Evolutionary conservation across 2,797 vertebrate species (phyloP), one percentile per base, ranked within the genome.

Genomic region (Centropyge bicolor): DNA sequence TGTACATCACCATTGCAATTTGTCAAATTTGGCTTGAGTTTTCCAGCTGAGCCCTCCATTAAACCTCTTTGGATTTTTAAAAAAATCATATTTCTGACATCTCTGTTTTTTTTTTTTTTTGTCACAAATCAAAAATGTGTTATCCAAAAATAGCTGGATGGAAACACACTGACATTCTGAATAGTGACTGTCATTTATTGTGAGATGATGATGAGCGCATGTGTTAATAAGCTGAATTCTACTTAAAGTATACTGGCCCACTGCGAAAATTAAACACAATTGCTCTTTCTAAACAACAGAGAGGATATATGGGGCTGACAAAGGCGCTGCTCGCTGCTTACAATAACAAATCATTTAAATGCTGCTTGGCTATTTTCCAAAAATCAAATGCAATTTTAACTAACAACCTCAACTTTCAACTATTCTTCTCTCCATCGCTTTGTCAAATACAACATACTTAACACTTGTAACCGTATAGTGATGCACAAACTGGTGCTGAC

Each of bases 1-100:
- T 55, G 31, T 36, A 13, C n/a, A 1, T 13, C 5, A 3, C n/a
- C n/a, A 41, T 43, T 60, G 20, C 7, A 24, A 7, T 13, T 54
- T 27, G 22, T 55, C 3, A 14, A 24, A 55, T 60, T 40, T 40
- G 38, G 56, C 10, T 57, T 57, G 14, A 31, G 16, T 17, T 56
- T 31, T 19, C 27, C 54, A 27, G 0, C 1, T 27, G 6, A 52
- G 12, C 10, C 12, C 6, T 8, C 7, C 3, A 1, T 0, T 20
- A 49, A n/a, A 51, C 45, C 16, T 6, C 20, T 48, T 8, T 48
- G 43, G 14, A 16, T 17, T 45, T 45, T 45, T 16, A 1, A 31
- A 31, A 31, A 31, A 31, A 31, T 4, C 12, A 6, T 8, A 20
- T 20, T 20, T 48, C 17, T 41, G 40, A 10, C 40, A 41, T 41